These are phyloP conservation scores for Cariama cristata DNA, from an alignment of 2,113 vertebrate species.

Conservation along the genomic window DNA sequence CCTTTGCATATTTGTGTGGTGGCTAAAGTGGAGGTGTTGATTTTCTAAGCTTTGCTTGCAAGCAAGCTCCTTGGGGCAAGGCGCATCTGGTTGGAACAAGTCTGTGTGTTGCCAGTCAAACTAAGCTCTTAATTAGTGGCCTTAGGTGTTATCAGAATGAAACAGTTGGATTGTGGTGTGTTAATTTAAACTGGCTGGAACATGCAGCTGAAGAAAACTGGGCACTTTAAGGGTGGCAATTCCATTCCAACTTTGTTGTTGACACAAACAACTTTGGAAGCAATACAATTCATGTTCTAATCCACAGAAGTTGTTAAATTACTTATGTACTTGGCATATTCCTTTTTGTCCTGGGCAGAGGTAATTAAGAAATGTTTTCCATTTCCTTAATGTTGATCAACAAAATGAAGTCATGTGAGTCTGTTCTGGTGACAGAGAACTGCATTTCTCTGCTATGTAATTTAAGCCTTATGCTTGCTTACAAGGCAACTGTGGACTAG, in stretches of 20 bases:
- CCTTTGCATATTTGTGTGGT: background rate
- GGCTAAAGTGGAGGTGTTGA: background rate
- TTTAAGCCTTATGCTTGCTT: background rate
- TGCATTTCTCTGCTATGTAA: background rate
- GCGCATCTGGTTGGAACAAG: constrained; percentile 35
- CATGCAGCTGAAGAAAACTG: background rate
- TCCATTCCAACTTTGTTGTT: background rate
- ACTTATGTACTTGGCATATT: background rate
- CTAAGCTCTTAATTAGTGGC: constrained; percentile 49
- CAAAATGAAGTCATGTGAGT: background rate
- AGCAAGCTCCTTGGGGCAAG: constrained; percentile 23
- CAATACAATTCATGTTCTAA: background rate
- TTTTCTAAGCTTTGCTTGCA: constrained; percentile 10
- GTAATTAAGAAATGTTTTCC: background rate
- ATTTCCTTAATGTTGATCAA: background rate
- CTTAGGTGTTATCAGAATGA: constrained; percentile 51
- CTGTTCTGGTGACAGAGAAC: background rate
- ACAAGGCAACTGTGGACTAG: background rate
- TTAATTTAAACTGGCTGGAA: constrained; percentile 47
- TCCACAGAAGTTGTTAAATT: background rate
- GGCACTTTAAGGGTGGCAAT: background rate
- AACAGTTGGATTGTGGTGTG: constrained; percentile 29
- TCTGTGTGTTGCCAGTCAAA: constrained; percentile 25
- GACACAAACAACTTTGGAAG: background rate
- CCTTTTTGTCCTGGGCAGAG: background rate